These are phyloP conservation scores for Abrostola tripartita DNA, from an alignment of 2,888 invertebrate genomes.

Conservation along the genomic window DNA sequence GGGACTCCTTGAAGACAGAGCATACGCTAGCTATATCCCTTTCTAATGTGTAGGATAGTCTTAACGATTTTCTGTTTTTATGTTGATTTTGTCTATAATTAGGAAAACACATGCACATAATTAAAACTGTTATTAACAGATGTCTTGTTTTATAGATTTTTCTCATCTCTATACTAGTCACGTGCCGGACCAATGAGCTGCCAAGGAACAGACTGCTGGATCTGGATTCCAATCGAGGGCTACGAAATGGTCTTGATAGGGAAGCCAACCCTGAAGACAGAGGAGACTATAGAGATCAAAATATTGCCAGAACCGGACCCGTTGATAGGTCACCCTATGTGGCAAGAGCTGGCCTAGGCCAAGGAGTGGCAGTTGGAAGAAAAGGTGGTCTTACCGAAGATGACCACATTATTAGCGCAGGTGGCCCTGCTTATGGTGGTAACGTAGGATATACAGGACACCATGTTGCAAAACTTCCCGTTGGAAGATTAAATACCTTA, in stretches of 20 bases:
- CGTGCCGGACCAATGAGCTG: constrained; percentile 20
- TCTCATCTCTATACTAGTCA: constrained; percentile 16
- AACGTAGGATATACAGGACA: background rate
- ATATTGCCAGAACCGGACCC: background rate
- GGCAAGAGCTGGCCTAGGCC: background rate
- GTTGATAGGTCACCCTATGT: constrained; percentile 3
- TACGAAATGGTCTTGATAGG: constrained; percentile 14
- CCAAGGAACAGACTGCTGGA: constrained; percentile 7
- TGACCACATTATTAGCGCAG: background rate
- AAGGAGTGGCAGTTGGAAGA: constrained; percentile 5
- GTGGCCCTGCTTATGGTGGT: background rate
- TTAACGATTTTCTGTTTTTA: background rate
- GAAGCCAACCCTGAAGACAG: background rate
- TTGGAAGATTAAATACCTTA: background rate
- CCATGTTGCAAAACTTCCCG: background rate
- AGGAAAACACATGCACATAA: no score
- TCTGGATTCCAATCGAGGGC: background rate
- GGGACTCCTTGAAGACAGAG: no score
- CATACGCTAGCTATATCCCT: no score
- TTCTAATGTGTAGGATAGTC: no score
- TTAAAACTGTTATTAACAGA: background rate
- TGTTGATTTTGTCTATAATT: background rate
- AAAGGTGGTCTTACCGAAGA: constrained; percentile 5
- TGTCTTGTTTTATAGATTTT: constrained; percentile 24
- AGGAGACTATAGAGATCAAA: constrained; percentile 1